Conservation (phyloP, 2,888 invertebrate species). For the Drosophila macrothrix region DNA sequence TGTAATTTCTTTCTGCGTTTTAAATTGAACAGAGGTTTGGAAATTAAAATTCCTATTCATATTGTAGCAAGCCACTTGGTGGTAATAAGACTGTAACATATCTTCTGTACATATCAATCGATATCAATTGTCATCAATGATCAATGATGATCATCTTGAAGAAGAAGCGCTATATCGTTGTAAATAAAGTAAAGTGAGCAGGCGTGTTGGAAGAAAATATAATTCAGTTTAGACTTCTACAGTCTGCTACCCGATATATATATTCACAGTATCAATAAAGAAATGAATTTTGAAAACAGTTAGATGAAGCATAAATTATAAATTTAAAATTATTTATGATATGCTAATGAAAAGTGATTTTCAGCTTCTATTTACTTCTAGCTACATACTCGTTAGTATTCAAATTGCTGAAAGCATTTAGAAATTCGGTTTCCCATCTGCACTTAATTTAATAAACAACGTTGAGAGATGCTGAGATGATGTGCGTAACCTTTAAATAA, state of each 20-base stretch:
- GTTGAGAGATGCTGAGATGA: conserved; percentile 1
- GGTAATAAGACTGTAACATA: background rate
- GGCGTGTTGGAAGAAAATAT: background rate
- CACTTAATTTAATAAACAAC: conserved; percentile 21
- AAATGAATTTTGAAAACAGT: background rate
- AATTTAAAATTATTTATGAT: background rate
- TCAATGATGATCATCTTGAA: background rate
- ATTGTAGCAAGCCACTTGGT: background rate
- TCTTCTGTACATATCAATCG: background rate
- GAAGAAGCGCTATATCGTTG: background rate
- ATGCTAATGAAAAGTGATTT: conserved; percentile 7
- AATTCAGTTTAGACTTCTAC: background rate
- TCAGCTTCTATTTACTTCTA: background rate
- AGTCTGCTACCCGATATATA: background rate
- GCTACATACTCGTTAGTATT: background rate
- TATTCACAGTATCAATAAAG: background rate
- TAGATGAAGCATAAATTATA: background rate
- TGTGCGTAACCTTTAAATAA: conserved; percentile 43
- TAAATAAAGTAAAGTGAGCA: background rate
- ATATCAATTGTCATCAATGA: background rate
- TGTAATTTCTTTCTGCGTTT: background rate
- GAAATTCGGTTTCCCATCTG: background rate
- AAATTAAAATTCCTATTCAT: background rate
- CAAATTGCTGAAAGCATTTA: background rate
- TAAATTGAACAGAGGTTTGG: background rate